Conservation (phyloP, 1,140 invertebrate species). For the Drosophila virilis region DNA sequence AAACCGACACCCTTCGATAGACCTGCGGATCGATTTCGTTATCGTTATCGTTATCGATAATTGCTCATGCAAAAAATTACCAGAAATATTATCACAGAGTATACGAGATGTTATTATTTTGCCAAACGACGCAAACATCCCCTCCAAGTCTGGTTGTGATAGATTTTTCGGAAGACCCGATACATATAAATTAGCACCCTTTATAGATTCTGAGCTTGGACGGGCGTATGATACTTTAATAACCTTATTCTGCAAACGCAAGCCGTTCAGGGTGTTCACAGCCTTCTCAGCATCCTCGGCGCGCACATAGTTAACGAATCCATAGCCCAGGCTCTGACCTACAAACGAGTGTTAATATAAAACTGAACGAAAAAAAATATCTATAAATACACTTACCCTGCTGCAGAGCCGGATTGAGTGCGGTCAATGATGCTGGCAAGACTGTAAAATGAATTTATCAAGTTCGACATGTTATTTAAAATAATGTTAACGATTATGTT, state of each 20-base stretch:
- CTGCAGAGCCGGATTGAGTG: constrained; percentile 82
- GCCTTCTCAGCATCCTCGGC: constrained; percentile 94
- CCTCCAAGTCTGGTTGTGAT: constrained; percentile 93
- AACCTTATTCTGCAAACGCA: constrained; percentile 94
- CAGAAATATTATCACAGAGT: constrained; percentile 94
- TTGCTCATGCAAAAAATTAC: constrained; percentile 35
- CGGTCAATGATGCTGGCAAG: constrained; percentile 82
- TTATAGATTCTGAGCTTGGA: constrained; percentile 94
- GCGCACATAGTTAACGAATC: constrained; percentile 94
- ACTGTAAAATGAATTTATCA: constrained; percentile 48
- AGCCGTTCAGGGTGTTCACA: constrained; percentile 93
- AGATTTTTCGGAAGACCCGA: constrained; percentile 94
- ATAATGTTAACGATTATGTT: not conserved
- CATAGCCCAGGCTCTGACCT: constrained; percentile 95
- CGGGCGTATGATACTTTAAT: constrained; percentile 96
- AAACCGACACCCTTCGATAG: constrained; percentile 87
- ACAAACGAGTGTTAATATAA: not conserved
- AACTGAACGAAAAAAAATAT: not conserved
- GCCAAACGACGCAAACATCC: constrained; percentile 92
- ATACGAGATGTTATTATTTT: constrained; percentile 95
- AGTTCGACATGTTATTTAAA: constrained; percentile 4
- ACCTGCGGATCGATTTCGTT: constrained; percentile 60
- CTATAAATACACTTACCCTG: constrained; percentile 61
- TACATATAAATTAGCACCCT: constrained; percentile 95
- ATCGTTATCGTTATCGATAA: not conserved